Evolutionary conservation across 2,888 invertebrate genomes (phyloP), one percentile per base, ranked within the genome.

Genomic region (Liodrosophila aerea): DNA sequence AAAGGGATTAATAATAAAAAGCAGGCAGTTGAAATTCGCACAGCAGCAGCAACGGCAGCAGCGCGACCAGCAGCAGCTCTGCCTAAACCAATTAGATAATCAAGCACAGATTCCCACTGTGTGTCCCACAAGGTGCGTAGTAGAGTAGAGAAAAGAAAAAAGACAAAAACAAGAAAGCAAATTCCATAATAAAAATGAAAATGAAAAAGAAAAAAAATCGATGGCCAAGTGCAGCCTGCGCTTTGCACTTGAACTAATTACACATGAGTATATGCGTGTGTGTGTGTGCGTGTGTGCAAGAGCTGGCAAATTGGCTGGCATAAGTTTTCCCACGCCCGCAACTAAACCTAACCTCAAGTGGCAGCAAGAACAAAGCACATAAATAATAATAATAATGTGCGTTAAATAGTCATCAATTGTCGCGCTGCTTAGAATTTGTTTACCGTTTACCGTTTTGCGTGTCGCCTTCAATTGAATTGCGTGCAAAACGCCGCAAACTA

Each of bases 401-500:
- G 57, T 61, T 49, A 54, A 72, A 61, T 50, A 11, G 40, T 52
- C 52, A 61, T 58, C 47, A 58, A 58, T 60, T 64, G 18, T 50
- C 11, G 39, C 53, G 18, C 39, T 37, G 9, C 15, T 13, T 15
- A n/a, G 13, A 18, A 41, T 18, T 34, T 30, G 71, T 72, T 63
- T 53, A 29, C 27, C 56, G 52, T 68, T 67, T 52, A 59, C n/a
- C 36, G 62, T 61, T 73, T 69, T 61, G 76, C 76, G 85, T 84
- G 85, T 31, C 53, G 39, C 50, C 37, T 41, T 45, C 65, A 84
- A 77, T 76, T 81, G 70, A 81, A 66, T 84, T 76, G 82, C 76
- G 76, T 76, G 75, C 49, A 36, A 53, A 59, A 15, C 18, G 18
- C 52, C 61, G 45, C 69, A 56, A 67, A 34, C 43, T 39, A 39